Conservation (phyloP, 2,797 vertebrate species). For the Pteronotus mesoamericanus region DNA sequence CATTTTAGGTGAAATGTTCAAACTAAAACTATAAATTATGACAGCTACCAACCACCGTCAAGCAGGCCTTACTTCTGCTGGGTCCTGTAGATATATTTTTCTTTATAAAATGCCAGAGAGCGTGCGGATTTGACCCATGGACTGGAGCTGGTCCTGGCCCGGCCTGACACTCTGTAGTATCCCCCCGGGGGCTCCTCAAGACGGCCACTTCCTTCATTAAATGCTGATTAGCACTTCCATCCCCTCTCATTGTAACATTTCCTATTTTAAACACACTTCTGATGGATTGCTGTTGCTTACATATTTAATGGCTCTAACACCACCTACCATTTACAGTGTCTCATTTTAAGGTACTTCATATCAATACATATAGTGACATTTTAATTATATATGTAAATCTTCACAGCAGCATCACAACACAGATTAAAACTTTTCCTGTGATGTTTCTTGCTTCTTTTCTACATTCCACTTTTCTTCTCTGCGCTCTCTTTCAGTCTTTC, state of each 20-base stretch:
- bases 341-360: not conserved
- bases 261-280: not conserved
- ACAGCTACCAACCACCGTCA: no score
- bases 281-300: not conserved
- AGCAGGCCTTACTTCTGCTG: no score
- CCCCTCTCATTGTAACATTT: not conserved
- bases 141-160: not conserved
- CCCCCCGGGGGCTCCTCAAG: not conserved
- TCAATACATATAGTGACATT: not conserved
- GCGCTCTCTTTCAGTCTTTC: not conserved
- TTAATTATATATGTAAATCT: not conserved
- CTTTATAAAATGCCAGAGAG: no score
- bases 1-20: no score
- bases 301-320: not conserved
- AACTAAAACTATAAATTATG: no score
- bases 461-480: not conserved
- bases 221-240: not conserved
- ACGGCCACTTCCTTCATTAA: not conserved
- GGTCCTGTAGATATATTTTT: no score
- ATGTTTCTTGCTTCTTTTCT: not conserved
- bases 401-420: not conserved
- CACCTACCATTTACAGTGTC: not conserved
- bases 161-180: not conserved
- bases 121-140: no score
- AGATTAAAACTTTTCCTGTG: not conserved